These are phyloP conservation scores for Acromyrmex charruanus DNA, from an alignment of 1,140 invertebrate species.

Conservation along the genomic window DNA sequence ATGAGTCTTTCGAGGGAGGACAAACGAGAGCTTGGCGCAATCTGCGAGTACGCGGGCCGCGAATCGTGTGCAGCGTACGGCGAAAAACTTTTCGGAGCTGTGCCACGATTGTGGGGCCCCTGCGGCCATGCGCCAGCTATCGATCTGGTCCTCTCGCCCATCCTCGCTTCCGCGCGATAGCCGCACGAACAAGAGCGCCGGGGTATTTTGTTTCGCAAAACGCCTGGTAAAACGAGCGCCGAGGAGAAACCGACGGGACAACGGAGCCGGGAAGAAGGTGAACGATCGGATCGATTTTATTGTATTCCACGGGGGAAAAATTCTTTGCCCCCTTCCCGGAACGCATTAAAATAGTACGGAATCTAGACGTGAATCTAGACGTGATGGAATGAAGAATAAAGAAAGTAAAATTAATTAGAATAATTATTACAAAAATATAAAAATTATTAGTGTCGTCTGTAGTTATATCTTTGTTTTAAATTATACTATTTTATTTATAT, in stretches of 20 bases:
- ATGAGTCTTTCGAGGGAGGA: background rate
- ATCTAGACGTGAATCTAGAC: no score
- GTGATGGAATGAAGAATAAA: background rate
- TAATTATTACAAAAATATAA: background rate
- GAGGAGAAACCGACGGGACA: background rate
- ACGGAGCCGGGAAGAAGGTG: slow-evolving; percentile 13
- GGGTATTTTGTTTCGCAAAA: slow-evolving; percentile 79
- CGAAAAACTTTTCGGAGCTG: slow-evolving; percentile 76
- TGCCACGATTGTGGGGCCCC: slow-evolving; percentile 69
- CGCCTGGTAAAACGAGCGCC: slow-evolving; percentile 73
- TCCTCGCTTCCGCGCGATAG: slow-evolving; percentile 57
- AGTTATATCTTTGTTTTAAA: no score
- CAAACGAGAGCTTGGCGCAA: slow-evolving; percentile 3
- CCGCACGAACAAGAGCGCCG: slow-evolving; percentile 69
- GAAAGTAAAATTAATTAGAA: background rate
- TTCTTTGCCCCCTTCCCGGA: no score
- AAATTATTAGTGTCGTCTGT: background rate
- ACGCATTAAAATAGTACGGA: background rate
- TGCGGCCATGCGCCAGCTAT: slow-evolving; percentile 81
- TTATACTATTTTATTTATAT: no score
- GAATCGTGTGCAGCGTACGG: slow-evolving; percentile 69
- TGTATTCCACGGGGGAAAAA: background rate
- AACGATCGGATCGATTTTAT: slow-evolving; percentile 20
- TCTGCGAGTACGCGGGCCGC: slow-evolving; percentile 7
- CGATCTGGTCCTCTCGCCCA: slow-evolving; percentile 72